phyloP scores from a whole-genome alignment of 1,140 invertebrate species.

The Lepidostoma basale region DNA sequence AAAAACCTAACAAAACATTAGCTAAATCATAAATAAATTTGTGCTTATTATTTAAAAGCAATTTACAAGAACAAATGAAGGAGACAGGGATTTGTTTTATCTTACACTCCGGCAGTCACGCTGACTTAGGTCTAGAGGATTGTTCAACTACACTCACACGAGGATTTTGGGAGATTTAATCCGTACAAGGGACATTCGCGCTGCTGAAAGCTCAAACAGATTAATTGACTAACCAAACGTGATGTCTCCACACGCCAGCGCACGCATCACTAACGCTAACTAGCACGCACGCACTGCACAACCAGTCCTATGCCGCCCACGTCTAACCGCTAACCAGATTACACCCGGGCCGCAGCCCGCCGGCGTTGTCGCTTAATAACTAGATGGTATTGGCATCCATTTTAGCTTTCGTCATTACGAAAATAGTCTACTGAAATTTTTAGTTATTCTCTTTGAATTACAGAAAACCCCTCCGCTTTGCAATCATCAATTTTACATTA shows the following conservation, averaged over 20 bases:
- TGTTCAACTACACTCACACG: not conserved
- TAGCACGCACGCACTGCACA: too few species aligned
- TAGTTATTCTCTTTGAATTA: too few species aligned
- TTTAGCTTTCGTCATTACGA: not conserved
- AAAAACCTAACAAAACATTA: conserved; percentile 14
- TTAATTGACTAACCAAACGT: too few species aligned
- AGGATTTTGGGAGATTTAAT: conserved; percentile 1
- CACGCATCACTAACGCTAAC: too few species aligned
- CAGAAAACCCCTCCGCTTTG: too few species aligned
- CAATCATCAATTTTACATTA: too few species aligned
- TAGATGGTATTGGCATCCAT: not conserved
- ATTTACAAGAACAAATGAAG: conserved; percentile 1
- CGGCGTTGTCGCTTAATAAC: not conserved
- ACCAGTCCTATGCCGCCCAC: too few species aligned
- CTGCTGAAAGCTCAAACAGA: too few species aligned
- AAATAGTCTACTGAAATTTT: not conserved
- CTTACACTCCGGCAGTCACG: not conserved
- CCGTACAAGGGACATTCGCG: not conserved
- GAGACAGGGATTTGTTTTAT: conserved; percentile 1
- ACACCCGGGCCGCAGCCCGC: not conserved
- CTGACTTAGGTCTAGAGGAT: not conserved
- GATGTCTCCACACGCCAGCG: too few species aligned
- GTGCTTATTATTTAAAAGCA: conserved; percentile 20
- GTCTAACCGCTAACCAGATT: not conserved
- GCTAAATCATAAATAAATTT: conserved; percentile 25